Evolutionary conservation across 2,888 invertebrate genomes (phyloP), one percentile per base, ranked within the genome.

Genomic region (Acholoe squamosa): DNA sequence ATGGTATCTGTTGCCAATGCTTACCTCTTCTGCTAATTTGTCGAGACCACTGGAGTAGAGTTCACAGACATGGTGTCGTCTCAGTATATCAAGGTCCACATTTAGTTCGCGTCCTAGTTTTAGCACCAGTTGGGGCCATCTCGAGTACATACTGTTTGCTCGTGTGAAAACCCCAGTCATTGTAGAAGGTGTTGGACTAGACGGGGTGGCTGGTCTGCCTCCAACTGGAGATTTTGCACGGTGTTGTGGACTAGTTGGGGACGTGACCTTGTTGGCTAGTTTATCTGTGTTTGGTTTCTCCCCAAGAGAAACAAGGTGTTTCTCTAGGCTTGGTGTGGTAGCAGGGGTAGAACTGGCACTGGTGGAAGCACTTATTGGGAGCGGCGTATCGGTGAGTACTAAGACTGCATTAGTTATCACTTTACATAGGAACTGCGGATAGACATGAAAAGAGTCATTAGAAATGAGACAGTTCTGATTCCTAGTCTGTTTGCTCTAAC

Each of bases 41-140:
- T 97, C 97, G 93, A 96, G 96, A 61, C 97, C 97, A 92, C 96
- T 96, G 12, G 96, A 96, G 93, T 97, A 97, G 80, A 97, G 96
- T 94, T 97, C 97, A 94, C 96, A 96, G 91, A 98, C 97, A 96
- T 98, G 98, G 95, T 98, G 97, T 89, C 98, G 97, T 92, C 97
- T 97, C 76, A 99, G 96, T 84, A 97, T 97, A 94, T 98, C 98
- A 25, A 96, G 96, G 92, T 98, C 97, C 89, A 98, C 96, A 92
- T 97, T 97, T 98, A 98, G 98, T 89, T 97, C 97, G 43, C 97
- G 97, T 0, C 98, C 97, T 89, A 98, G 95, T 16, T 97, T 96
- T 77, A 97, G 96, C 90, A 98, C 97, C 93, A 97, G 97, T 90
- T 97, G 96, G 96, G 98, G 97, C 98, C 98, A 98, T 31, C 88